phyloP scores from a whole-genome alignment of 2,797 vertebrate genomes.

The Phrynocephalus guinanensis region DNA sequence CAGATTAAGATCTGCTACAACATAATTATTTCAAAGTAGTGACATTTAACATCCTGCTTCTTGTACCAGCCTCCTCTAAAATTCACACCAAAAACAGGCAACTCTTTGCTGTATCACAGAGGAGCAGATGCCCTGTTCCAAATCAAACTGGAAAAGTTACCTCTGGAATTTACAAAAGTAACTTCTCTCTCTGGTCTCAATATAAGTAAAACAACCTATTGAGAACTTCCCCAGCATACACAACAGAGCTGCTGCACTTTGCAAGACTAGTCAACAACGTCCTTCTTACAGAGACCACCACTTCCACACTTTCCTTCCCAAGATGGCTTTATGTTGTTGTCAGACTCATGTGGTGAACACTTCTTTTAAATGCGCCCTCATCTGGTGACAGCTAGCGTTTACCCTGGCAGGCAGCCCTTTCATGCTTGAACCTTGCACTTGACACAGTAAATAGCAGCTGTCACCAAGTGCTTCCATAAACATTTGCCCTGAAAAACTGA shows the following conservation, averaged over 20 bases:
- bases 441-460: constrained; percentile 33
- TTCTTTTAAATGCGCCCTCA: constrained; percentile 30
- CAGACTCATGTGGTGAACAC: neutral
- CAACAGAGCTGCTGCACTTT: neutral
- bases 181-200: too few species aligned
- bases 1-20: neutral
- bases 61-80: neutral
- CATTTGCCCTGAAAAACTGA: constrained; percentile 12
- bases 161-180: too few species aligned
- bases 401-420: constrained; percentile 18
- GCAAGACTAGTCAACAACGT: neutral
- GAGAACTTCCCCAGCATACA: neutral
- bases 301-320: constrained; percentile 20
- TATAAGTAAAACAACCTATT: neutral
- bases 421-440: constrained; percentile 28
- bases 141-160: too few species aligned
- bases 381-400: constrained; percentile 25
- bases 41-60: neutral
- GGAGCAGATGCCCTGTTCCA: neutral
- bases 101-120: neutral
- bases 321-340: constrained; percentile 2
- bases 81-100: neutral
- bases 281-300: neutral
- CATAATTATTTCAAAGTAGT: neutral
- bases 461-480: constrained; percentile 17